Conservation (phyloP, 2,888 invertebrate genomes). For the Perizoma flavofasciatum region DNA sequence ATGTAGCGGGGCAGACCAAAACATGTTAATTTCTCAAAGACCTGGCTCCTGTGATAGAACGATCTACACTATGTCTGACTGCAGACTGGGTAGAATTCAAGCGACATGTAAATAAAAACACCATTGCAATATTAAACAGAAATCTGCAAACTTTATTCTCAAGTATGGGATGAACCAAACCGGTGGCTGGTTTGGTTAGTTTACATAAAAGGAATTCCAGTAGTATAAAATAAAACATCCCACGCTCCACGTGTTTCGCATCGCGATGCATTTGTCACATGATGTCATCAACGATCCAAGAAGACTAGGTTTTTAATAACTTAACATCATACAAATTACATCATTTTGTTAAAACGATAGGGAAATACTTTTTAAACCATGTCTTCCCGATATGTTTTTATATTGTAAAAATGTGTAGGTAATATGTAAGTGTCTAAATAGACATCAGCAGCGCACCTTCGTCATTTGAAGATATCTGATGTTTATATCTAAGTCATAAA, state of each 20-base stretch:
- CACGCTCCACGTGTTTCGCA: constrained; percentile 12
- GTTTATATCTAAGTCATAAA: no score
- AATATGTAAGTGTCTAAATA: no score
- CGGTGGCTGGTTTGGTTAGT: constrained; percentile 21
- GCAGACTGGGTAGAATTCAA: constrained; percentile 1
- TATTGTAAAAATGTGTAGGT: no score
- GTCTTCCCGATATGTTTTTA: no score
- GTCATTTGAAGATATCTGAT: no score
- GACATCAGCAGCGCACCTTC: no score
- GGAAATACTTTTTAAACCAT: no score
- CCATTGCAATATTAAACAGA: no score
- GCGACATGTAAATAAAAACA: no score
- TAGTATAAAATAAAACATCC: constrained; percentile 22
- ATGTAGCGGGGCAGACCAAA: not conserved
- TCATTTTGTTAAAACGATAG: not conserved
- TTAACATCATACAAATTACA: constrained; percentile 12
- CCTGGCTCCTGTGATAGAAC: no score
- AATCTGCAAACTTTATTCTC: not conserved
- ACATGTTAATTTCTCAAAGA: not conserved
- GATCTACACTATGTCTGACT: no score
- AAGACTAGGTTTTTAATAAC: constrained; percentile 26
- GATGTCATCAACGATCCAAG: constrained; percentile 31
- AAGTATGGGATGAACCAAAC: constrained; percentile 5
- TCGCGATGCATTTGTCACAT: constrained; percentile 25
- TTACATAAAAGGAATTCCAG: constrained; percentile 32